Evolutionary conservation across 2,888 invertebrate genomes (phyloP).

Genomic region (Sesamia inferens): DNA sequence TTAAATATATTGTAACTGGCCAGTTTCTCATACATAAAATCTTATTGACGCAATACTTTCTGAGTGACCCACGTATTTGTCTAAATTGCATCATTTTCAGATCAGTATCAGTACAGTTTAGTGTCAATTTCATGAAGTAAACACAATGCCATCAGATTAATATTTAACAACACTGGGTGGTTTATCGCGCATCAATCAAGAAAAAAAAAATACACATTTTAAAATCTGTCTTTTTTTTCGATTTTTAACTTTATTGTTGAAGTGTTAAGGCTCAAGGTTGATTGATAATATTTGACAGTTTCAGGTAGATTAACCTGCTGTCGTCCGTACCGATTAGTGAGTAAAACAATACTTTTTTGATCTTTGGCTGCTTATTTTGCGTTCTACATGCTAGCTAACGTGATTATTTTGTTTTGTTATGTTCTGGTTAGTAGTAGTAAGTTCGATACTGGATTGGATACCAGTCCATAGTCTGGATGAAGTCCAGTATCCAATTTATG

Average conservation of each 20-base stretch:
- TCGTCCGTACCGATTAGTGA: not conserved
- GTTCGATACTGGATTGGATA: no score
- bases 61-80: not conserved
- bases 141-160: slow-evolving; percentile 12
- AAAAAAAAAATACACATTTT: no score
- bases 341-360: not conserved
- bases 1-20: no score
- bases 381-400: not conserved
- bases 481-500: no score
- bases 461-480: no score
- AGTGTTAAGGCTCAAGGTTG: no score
- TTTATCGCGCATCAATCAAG: not conserved
- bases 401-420: not conserved
- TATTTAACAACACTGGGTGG: not conserved
- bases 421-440: not conserved
- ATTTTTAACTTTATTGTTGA: no score
- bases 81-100: slow-evolving; percentile 1
- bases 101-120: slow-evolving; percentile 20
- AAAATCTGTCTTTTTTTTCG: no score
- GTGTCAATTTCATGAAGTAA: slow-evolving; percentile 7
- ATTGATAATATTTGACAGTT: no score
- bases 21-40: no score
- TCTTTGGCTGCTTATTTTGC: not conserved
- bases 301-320: no score
- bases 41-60: no score